Conservation (phyloP, 1,140 invertebrate species). For the Drosophila baimaii region DNA sequence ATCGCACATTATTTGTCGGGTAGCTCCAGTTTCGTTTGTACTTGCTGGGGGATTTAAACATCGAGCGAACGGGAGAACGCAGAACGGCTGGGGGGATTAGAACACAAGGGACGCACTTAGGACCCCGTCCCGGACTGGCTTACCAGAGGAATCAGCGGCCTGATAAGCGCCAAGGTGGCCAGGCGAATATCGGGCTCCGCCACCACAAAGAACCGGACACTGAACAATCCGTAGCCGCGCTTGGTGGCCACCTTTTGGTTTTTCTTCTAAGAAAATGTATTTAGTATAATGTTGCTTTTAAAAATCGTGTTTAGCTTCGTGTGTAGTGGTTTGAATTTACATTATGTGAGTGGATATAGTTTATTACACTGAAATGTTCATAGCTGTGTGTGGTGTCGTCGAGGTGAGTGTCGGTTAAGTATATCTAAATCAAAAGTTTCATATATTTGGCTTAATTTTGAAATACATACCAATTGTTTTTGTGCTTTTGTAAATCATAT, state of each 20-base stretch:
- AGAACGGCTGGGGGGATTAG: slow-evolving; percentile 42
- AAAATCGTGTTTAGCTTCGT: slow-evolving; percentile 27
- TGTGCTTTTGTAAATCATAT: slow-evolving; percentile 74
- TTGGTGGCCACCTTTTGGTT: slow-evolving; percentile 67
- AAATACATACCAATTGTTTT: slow-evolving; percentile 83
- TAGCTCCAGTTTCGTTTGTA: slow-evolving; percentile 14
- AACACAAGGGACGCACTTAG: slow-evolving; percentile 42
- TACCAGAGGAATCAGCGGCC: slow-evolving; percentile 82
- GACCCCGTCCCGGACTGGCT: slow-evolving; percentile 60
- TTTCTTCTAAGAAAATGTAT: slow-evolving; percentile 78
- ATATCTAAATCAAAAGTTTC: slow-evolving; percentile 56
- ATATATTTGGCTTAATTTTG: slow-evolving; percentile 76
- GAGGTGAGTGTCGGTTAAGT: slow-evolving; percentile 20
- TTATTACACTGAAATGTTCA: slow-evolving; percentile 23
- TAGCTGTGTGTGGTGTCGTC: slow-evolving; percentile 20
- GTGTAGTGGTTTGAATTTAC: slow-evolving; percentile 17
- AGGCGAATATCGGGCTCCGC: slow-evolving; percentile 79
- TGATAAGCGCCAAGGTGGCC: slow-evolving; percentile 79
- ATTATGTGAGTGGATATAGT: slow-evolving; percentile 24
- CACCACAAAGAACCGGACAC: slow-evolving; percentile 82
- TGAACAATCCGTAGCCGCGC: slow-evolving; percentile 76
- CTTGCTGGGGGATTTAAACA: slow-evolving; percentile 63
- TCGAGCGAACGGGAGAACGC: slow-evolving; percentile 54
- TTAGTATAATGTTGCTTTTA: slow-evolving; percentile 53
- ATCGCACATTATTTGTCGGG: neutral